Evolutionary conservation across 1,140 invertebrate genomes (phyloP).

Genomic region (Trichonephila inaurata): DNA sequence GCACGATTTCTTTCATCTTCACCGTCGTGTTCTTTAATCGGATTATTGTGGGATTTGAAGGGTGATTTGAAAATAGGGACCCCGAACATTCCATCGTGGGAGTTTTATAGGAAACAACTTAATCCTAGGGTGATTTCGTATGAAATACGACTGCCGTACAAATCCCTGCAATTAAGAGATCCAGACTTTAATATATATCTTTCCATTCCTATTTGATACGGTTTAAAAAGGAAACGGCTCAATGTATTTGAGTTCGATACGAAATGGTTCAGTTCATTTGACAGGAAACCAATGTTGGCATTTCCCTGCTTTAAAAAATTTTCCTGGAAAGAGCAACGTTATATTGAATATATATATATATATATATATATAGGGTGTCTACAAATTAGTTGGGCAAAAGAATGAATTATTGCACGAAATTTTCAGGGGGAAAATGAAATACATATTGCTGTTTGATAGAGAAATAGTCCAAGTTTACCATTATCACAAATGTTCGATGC

Average conservation of each 20-base stretch:
- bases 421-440: no score
- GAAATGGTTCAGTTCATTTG: background rate
- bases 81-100: background rate
- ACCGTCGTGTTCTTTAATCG: conserved; percentile 37
- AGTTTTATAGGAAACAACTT: background rate
- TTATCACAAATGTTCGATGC: no score
- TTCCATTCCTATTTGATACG: background rate
- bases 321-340: no score
- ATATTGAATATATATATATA: no score
- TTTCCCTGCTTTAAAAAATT: no score
- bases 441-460: no score
- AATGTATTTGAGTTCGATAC: background rate
- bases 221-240: background rate
- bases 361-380: no score
- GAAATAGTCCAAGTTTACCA: no score
- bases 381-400: no score
- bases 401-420: no score
- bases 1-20: conserved; percentile 13
- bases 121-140: background rate
- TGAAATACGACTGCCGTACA: conserved; percentile 26
- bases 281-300: background rate
- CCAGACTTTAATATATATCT: background rate
- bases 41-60: conserved; percentile 21
- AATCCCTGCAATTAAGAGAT: conserved; percentile 33
- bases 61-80: background rate